phyloP scores from a whole-genome alignment of 2,797 vertebrate species.

The Thalassophryne amazonica region DNA sequence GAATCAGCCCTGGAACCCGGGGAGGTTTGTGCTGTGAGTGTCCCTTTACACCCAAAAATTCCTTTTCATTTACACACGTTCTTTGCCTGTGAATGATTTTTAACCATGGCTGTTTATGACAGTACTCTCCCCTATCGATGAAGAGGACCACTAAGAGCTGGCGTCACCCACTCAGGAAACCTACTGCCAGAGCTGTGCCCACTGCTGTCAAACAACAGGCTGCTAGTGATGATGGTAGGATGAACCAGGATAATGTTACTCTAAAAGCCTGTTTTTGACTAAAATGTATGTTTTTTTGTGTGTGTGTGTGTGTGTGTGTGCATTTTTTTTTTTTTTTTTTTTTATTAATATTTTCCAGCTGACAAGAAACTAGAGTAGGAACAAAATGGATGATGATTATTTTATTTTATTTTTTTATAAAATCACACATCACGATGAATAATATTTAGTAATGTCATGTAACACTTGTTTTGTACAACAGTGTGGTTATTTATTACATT shows the following conservation, averaged over 20 bases:
- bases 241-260: too few species aligned
- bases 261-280: too few species aligned
- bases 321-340: too few species aligned
- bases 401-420: neutral
- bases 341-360: too few species aligned
- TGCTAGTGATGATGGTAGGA: slow-evolving; percentile 88
- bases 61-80: slow-evolving; percentile 5
- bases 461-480: slow-evolving; percentile 30
- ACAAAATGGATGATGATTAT: neutral
- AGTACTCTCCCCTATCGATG: slow-evolving; percentile 67
- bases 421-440: neutral
- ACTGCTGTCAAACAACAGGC: slow-evolving; percentile 90
- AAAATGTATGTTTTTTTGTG: too few species aligned
- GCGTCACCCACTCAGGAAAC: slow-evolving; percentile 91
- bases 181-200: slow-evolving; percentile 88
- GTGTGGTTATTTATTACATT: slow-evolving; percentile 26
- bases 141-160: slow-evolving; percentile 89
- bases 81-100: slow-evolving; percentile 3
- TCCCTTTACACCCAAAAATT: slow-evolving; percentile 1
- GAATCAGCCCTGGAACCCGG: slow-evolving; percentile 78
- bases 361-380: neutral
- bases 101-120: slow-evolving; percentile 21
- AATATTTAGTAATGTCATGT: slow-evolving; percentile 25
- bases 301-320: too few species aligned
- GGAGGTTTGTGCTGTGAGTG: slow-evolving; percentile 77